Conservation (phyloP, 2,888 invertebrate genomes). For the Epinotia brunnichana region DNA sequence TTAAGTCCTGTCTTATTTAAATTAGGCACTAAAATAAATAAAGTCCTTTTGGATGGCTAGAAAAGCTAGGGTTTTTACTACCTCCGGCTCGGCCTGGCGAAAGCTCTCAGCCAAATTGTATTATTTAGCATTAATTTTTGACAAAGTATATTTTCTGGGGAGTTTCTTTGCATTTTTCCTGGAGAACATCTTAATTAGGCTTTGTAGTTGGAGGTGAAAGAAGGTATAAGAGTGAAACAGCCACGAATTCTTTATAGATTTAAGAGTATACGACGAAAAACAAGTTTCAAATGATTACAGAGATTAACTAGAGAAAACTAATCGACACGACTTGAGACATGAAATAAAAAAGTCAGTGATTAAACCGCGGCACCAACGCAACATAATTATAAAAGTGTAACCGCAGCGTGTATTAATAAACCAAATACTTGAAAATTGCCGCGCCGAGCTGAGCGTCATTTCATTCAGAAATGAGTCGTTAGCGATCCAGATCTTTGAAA, state of each 20-base stretch:
- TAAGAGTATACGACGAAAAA: slow-evolving; percentile 4
- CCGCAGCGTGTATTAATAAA: slow-evolving; percentile 41
- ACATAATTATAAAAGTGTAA: slow-evolving; percentile 38
- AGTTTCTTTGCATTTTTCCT: slow-evolving; percentile 57
- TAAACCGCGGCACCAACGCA: slow-evolving; percentile 36
- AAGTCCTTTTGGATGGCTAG: slow-evolving; percentile 66
- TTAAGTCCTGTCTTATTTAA: slow-evolving; percentile 79
- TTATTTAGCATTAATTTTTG: slow-evolving; percentile 83
- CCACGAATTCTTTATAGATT: neutral
- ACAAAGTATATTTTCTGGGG: slow-evolving; percentile 68
- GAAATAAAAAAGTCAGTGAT: slow-evolving; percentile 35
- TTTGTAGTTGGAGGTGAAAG: slow-evolving; percentile 14
- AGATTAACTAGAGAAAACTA: slow-evolving; percentile 38
- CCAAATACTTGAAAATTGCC: slow-evolving; percentile 43
- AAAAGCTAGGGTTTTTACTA: slow-evolving; percentile 68
- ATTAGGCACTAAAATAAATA: slow-evolving; percentile 80
- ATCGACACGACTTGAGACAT: slow-evolving; percentile 23
- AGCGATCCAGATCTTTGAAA: slow-evolving; percentile 75
- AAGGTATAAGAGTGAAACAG: neutral
- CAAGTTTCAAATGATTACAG: slow-evolving; percentile 21
- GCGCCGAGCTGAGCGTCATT: slow-evolving; percentile 48
- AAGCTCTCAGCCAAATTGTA: slow-evolving; percentile 79
- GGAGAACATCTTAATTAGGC: slow-evolving; percentile 46
- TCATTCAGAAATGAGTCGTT: slow-evolving; percentile 63
- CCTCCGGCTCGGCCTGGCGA: slow-evolving; percentile 62